Base-by-base conservation (phyloP, 2,888 invertebrate genomes). In the Venusia cambrica region DNA sequence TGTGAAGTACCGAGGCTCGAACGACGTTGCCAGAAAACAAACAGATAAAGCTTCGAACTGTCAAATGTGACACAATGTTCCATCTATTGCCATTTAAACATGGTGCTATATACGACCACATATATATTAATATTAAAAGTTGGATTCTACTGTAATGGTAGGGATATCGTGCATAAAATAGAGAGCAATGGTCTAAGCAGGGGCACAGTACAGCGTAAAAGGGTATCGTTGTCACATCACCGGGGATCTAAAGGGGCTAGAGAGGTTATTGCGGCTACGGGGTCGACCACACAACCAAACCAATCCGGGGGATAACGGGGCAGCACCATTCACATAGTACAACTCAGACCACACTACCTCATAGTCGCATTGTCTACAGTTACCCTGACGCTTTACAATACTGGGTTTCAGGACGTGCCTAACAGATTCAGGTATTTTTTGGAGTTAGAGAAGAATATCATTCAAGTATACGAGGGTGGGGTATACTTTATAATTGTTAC, bases 21-120 rank as follows among this genome's bases (percentile, higher is more conserved):
- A 64, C 79, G 81, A 83, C 81, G 73, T 84, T 87, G 84, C 83
- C 85, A 87, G 87, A 88, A 87, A 88, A 88, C 83, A 87, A 87
- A 85, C 85, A 85, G 84, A 81, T 85, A 84, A 87, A 87, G 85
- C 84, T 80, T 74, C 57, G n/a, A 41, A 72, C 64, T 63, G 58
- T 64, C n/a, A 57, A 64, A 68, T 65, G 64, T 64, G 58, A 72
- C 53, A 63, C 55, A 57, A 54, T 58, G 35, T 57, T 45, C 40
- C 51, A 53, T 59, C 56, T 52, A 63, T 48, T 57, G 53, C 56
- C 61, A 53, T 54, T 48, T 54, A 55, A 47, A 41, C 57, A 52
- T 54, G 61, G 62, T 67, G 65, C 63, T 68, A 63, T 59, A 41
- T 37, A 34, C 21, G 7, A 27, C 32, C 36, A 50, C 34, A 45